Conservation (phyloP, 1,140 invertebrate species). For the Cecropterus lyciades region DNA sequence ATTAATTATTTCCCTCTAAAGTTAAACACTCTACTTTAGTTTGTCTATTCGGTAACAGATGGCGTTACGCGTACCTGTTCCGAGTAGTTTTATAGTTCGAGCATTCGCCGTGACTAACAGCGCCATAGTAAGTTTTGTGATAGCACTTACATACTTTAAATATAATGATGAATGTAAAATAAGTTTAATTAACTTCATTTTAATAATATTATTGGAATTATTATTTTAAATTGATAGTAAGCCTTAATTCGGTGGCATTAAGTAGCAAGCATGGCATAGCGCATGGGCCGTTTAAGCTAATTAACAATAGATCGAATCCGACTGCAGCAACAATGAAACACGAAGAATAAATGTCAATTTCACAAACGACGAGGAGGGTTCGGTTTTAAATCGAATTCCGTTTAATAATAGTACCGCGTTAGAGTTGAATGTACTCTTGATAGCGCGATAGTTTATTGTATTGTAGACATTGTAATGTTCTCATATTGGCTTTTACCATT, state of each 20-base stretch:
- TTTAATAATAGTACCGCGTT: constrained; percentile 81
- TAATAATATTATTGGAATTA: not conserved
- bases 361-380: constrained; percentile 82
- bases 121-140: constrained; percentile 38
- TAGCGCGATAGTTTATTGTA: constrained; percentile 77
- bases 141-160: not conserved
- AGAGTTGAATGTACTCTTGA: constrained; percentile 81
- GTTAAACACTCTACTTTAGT: constrained; percentile 29
- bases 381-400: constrained; percentile 82
- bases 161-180: too few relatives aligned
- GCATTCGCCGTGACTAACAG: constrained; percentile 45
- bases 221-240: constrained; percentile 21
- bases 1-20: too few relatives aligned
- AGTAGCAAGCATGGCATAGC: constrained; percentile 56
- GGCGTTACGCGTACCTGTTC: constrained; percentile 54
- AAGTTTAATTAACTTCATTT: too few relatives aligned
- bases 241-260: constrained; percentile 34
- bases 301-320: constrained; percentile 81
- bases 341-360: constrained; percentile 84
- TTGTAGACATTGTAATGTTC: constrained; percentile 61
- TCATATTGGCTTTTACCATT: constrained; percentile 45
- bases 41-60: constrained; percentile 71
- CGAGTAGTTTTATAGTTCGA: constrained; percentile 51
- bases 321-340: constrained; percentile 81
- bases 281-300: constrained; percentile 80